Conservation (phyloP, 35 echinoderm and acorn worm genomes). For the Ptychodera flava region DNA sequence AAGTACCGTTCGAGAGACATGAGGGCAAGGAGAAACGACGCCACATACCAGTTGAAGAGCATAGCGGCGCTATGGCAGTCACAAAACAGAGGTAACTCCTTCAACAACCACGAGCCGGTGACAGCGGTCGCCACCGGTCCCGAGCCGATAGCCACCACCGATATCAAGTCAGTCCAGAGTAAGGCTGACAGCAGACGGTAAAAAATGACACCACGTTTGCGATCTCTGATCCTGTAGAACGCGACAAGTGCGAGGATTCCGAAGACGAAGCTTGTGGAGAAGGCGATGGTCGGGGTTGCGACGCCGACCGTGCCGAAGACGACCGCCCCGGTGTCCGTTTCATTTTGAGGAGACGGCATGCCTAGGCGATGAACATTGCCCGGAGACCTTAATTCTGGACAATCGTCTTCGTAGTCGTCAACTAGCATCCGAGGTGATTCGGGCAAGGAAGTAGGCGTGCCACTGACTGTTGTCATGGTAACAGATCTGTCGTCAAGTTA, state of each 20-base stretch:
- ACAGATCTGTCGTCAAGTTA: background rate
- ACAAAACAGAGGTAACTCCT: background rate
- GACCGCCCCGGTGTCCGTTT: background rate
- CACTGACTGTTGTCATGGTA: background rate
- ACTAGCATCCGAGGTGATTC: background rate
- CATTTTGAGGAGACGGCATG: background rate
- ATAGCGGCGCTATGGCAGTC: background rate
- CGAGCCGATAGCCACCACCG: background rate
- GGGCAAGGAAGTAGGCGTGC: background rate
- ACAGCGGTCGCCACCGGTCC: background rate
- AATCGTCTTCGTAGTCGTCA: background rate
- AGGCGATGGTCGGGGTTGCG: background rate
- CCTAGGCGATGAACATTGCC: background rate
- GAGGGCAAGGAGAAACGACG: background rate
- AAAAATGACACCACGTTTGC: background rate
- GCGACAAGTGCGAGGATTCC: background rate
- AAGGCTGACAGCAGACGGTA: background rate
- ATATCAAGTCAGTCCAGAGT: background rate
- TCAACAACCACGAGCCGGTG: background rate
- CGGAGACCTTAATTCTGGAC: background rate
- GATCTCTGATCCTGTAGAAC: background rate
- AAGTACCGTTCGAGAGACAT: constrained; percentile 73
- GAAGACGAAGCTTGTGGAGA: background rate
- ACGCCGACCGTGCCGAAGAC: background rate
- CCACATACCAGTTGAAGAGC: background rate